Evolutionary conservation across 2,113 vertebrate species (phyloP).

Genomic region (Haplochromis vanheusdeni): DNA sequence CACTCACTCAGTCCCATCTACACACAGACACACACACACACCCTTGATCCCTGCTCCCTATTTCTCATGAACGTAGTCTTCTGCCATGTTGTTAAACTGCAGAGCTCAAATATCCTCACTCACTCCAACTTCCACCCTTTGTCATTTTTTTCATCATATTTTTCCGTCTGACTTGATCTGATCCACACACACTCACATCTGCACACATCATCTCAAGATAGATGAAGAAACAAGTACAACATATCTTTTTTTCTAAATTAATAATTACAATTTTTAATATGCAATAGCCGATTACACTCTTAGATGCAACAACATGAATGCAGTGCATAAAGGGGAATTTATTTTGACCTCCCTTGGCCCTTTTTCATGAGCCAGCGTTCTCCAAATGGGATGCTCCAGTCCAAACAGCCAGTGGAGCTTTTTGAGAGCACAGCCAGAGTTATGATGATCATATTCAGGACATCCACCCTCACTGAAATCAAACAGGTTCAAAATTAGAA

Average conservation of each 20-base stretch:
- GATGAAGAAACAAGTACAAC: neutral
- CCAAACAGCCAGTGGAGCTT: neutral
- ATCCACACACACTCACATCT: neutral
- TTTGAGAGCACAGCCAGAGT: neutral
- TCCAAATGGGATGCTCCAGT: neutral
- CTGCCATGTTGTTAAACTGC: neutral
- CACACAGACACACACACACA: neutral
- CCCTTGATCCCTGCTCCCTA: neutral
- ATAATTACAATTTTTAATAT: neutral
- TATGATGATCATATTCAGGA: fast-evolving
- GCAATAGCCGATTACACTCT: neutral
- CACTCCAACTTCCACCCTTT: neutral
- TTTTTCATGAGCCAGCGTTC: fast-evolving
- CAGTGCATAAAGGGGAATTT: neutral
- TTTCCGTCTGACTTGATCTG: neutral
- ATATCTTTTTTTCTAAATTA: neutral
- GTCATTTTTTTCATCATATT: neutral
- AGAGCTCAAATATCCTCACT: neutral
- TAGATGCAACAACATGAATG: neutral
- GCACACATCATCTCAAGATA: neutral
- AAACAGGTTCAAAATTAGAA: neutral
- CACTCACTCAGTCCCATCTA: neutral
- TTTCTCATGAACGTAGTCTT: neutral
- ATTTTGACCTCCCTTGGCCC: neutral
- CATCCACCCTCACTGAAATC: neutral